A percentile compares a stretch with the other conserved stretches of the same genome.
These are phyloP conservation scores for Tiliacea citrago DNA, from an alignment of 2,888 invertebrate genomes.

Conservation along the genomic window DNA sequence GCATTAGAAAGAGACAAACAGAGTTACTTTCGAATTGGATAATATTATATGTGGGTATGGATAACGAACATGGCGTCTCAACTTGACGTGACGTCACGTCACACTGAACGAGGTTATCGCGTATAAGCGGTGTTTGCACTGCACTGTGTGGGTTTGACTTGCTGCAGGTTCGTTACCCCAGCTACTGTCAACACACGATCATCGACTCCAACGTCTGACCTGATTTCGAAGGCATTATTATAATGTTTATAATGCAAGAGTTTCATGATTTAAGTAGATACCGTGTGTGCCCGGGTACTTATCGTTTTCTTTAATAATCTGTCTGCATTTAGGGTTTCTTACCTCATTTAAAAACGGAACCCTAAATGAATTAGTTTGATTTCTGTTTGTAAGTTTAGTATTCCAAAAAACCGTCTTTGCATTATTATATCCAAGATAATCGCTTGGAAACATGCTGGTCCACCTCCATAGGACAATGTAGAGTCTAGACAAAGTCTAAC, in stretches of 20 bases:
- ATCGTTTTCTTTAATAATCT: neutral
- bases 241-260: neutral
- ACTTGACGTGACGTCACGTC: slow-evolving; percentile 5
- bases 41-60: neutral
- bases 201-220: slow-evolving; percentile 20
- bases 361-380: neutral
- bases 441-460: too few species aligned
- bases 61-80: slow-evolving; percentile 3
- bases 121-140: slow-evolving; percentile 40
- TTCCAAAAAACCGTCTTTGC: neutral
- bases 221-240: slow-evolving; percentile 17
- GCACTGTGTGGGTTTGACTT: slow-evolving; percentile 37
- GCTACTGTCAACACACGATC: slow-evolving; percentile 48
- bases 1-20: neutral
- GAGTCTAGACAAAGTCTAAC: too few species aligned
- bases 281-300: neutral
- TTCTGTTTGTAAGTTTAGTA: neutral
- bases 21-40: neutral
- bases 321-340: neutral
- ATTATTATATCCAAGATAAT: neutral
- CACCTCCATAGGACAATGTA: too few species aligned
- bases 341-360: neutral
- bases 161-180: slow-evolving; percentile 50
- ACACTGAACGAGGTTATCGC: slow-evolving; percentile 26
- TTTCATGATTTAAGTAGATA: neutral